These are phyloP conservation scores for Proterorhinus semilunaris DNA, from an alignment of 2,113 vertebrate species.

Conservation along the genomic window DNA sequence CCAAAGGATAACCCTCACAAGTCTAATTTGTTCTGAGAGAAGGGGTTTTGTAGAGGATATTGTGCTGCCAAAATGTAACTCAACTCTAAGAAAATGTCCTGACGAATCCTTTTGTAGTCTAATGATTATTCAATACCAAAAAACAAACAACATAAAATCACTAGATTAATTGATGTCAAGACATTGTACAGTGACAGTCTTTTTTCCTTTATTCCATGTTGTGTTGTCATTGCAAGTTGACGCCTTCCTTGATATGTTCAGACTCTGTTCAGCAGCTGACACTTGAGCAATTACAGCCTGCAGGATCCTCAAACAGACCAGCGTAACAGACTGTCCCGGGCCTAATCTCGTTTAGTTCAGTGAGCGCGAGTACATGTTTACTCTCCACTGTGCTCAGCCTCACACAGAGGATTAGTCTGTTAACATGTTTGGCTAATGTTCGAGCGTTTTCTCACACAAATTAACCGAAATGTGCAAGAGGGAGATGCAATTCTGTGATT, in stretches of 20 bases:
- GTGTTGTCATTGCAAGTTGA: no score
- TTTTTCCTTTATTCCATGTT: no score
- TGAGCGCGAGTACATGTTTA: conserved; percentile 21
- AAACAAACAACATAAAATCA: no score
- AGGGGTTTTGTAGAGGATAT: no score
- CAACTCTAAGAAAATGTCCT: no score
- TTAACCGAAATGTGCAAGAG: conserved; percentile 5
- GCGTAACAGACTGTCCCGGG: conserved; percentile 3
- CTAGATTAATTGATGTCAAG: no score
- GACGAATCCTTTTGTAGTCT: no score
- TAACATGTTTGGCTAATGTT: neutral
- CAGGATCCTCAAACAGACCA: conserved; percentile 9
- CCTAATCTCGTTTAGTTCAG: conserved; percentile 32
- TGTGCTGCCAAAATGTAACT: no score
- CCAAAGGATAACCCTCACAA: no score
- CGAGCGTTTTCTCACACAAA: neutral
- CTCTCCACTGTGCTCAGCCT: neutral
- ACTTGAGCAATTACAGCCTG: conserved; percentile 9
- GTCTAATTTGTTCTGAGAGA: no score
- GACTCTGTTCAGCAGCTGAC: neutral
- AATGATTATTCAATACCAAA: no score
- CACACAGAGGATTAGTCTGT: conserved; percentile 9
- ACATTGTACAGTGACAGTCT: no score
- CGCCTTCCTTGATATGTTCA: neutral
- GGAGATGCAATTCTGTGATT: neutral